Percentiles rank a stretch among this genome's conserved stretches.
Conservation (phyloP, 2,888 invertebrate genomes). For the Suillia variegata region DNA sequence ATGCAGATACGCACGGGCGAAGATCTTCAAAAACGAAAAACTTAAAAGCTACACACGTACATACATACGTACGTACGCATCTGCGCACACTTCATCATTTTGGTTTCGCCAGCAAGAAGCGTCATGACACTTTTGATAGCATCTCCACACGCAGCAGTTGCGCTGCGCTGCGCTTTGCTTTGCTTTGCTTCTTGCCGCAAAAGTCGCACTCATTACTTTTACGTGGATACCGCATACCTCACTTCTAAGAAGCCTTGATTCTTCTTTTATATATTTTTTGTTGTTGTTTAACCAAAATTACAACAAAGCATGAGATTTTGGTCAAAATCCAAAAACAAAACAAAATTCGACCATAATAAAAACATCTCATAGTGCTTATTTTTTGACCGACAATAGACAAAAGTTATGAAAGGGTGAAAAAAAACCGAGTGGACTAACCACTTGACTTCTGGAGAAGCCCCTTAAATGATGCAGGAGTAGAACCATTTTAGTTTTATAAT, state of each 20-base stretch:
- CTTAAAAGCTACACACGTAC: background rate
- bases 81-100: constrained; percentile 1
- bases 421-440: too few species aligned
- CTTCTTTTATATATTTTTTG: too few species aligned
- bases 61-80: background rate
- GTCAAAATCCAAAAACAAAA: background rate
- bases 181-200: too few species aligned
- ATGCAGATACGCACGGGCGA: background rate
- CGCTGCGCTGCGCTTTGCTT: background rate
- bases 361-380: too few species aligned
- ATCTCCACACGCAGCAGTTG: background rate
- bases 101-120: too few species aligned
- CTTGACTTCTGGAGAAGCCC: too few species aligned
- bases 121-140: constrained; percentile 4
- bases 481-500: too few species aligned
- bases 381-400: too few species aligned
- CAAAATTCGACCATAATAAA: too few species aligned
- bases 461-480: background rate
- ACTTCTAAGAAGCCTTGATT: background rate
- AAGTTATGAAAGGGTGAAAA: too few species aligned
- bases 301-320: background rate
- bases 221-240: background rate
- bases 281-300: too few species aligned
- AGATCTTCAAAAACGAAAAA: too few species aligned
- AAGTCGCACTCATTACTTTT: background rate